Base-by-base conservation (phyloP, 1,140 invertebrate genomes). In the Coptotermes formosanus region DNA sequence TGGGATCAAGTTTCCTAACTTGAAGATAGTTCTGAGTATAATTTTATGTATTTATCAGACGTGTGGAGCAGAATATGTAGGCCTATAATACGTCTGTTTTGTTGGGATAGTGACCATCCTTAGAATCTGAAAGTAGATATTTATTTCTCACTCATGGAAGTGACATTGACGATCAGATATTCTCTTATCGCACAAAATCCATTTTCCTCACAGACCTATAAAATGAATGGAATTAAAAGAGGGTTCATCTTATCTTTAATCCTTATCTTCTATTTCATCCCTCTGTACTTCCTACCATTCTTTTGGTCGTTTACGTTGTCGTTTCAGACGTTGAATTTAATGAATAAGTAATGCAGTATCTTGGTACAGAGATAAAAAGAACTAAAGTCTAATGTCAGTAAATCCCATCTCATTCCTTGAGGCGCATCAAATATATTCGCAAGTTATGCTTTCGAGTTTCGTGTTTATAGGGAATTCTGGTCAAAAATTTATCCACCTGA, bases 271-370 rank as follows among this genome's bases (percentile, higher is more conserved):
- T 75, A 3, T 30, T n/a, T 75, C n/a, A 6, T 30, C 64, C 3
- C n/a, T 8, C n/a, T 75, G 11, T n/a, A 25, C n/a, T 75, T 30
- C 25, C 3, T 30, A 59, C 55, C 0, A 19, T 55, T 55, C 30
- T n/a, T 75, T 75, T 75, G n/a, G 25, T 75, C n/a, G 8, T 75
- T 75, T 75, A 75, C 64, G 1, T 30, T 75, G 30, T 14, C 64
- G 64, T 75, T 75, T 75, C 64, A 75, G 64, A 75, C 64, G n/a
- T 75, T 75, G 64, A 75, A n/a, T 75, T 3, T 75, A 75, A 75
- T 75, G 64, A 75, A 75, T 75, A 75, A 14, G 25, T 75, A 75
- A 75, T 75, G 64, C 8, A 14, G 64, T 30, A 30, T 25, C 16
- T n/a, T 75, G 25, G n/a, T 30, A 30, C 64, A 75, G 25, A 30